Conservation (phyloP, 2,113 vertebrate species). For the Ploceus nigricollis region DNA sequence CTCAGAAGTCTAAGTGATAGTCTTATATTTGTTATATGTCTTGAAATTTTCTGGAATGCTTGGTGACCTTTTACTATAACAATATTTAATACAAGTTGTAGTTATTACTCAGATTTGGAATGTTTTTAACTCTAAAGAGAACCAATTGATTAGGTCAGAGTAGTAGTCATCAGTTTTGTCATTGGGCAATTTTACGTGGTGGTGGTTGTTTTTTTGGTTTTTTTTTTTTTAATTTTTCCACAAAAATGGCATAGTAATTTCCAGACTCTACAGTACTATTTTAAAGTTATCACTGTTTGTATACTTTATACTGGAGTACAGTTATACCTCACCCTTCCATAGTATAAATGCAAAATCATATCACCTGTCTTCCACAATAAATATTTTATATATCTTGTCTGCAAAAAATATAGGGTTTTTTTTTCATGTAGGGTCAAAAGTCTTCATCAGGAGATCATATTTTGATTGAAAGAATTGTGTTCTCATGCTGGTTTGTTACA, state of each 20-base stretch:
- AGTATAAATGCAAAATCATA: neutral
- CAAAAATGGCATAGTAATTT: neutral
- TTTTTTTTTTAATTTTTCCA: neutral
- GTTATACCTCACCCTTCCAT: neutral
- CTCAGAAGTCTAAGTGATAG: neutral
- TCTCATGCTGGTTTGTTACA: neutral
- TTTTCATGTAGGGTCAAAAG: neutral
- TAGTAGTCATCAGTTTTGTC: neutral
- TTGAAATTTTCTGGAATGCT: constrained; percentile 5
- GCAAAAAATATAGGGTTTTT: neutral
- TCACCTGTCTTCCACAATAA: neutral
- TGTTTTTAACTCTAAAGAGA: neutral
- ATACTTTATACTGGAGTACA: neutral
- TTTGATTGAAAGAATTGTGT: neutral
- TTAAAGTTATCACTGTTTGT: neutral
- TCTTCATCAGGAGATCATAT: neutral
- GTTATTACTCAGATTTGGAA: neutral
- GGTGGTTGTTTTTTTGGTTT: neutral
- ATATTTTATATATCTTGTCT: neutral
- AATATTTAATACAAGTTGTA: neutral
- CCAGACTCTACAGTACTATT: neutral
- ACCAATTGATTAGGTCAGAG: neutral
- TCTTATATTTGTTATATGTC: neutral
- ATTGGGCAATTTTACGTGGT: neutral
- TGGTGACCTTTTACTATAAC: neutral